These are phyloP conservation scores for Hydrozoanthus gracilis DNA, from an alignment of 92 coral and sea anemone genomes.

Conservation along the genomic window DNA sequence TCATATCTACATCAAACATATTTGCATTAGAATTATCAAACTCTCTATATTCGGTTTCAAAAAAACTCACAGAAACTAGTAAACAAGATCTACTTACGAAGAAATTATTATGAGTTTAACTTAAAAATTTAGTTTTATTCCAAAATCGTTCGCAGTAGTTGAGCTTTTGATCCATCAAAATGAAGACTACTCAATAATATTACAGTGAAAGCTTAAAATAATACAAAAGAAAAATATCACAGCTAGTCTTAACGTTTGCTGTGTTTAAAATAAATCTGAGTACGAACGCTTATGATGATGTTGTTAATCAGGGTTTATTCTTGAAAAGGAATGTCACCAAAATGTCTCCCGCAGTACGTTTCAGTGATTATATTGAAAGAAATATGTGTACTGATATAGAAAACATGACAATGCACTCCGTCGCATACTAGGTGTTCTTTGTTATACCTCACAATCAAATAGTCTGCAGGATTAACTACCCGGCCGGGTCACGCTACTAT, in stretches of 20 bases:
- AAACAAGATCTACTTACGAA: no score
- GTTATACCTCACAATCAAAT: background rate
- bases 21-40: no score
- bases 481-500: background rate
- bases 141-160: background rate
- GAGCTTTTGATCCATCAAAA: background rate
- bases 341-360: background rate
- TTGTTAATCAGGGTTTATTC: constrained; percentile 16
- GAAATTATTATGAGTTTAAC: no score
- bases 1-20: no score
- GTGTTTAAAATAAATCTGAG: background rate
- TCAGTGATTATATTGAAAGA: constrained; percentile 3
- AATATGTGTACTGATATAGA: background rate
- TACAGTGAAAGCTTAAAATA: constrained; percentile 6
- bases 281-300: background rate
- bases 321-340: background rate
- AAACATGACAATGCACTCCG: background rate
- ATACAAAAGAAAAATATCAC: background rate
- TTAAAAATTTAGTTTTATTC: no score
- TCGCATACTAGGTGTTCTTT: background rate
- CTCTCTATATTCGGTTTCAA: no score
- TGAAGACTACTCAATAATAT: background rate
- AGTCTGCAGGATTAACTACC: background rate
- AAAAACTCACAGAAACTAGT: no score
- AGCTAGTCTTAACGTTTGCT: background rate